A percentile compares a stretch with the other conserved stretches of the same genome.
Evolutionary conservation across 2,113 vertebrate species (phyloP).

Genomic region (Antennarius striatus): DNA sequence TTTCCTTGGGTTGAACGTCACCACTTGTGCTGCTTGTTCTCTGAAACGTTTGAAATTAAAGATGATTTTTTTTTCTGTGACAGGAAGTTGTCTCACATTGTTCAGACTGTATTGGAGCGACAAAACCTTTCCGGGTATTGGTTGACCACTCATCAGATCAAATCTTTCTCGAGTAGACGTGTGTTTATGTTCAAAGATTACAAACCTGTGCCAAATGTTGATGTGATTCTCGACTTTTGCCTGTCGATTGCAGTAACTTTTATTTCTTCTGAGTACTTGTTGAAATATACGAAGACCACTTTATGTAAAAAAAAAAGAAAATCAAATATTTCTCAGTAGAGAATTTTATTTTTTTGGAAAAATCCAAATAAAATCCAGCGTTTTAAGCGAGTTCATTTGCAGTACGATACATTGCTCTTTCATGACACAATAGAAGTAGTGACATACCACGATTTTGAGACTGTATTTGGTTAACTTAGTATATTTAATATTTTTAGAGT

Average conservation of each 20-base stretch:
- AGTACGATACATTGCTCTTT: too few relatives aligned
- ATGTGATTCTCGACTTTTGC: slow-evolving; percentile 39
- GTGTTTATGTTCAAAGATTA: slow-evolving; percentile 22
- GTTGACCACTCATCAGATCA: slow-evolving; percentile 29
- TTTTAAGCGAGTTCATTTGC: too few relatives aligned
- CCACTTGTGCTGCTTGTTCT: too few relatives aligned
- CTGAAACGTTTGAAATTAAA: too few relatives aligned
- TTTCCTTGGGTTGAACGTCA: too few relatives aligned
- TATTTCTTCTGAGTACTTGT: background rate
- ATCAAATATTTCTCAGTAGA: background rate
- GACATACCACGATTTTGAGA: too few relatives aligned
- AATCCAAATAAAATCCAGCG: background rate
- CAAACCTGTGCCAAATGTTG: slow-evolving; percentile 47
- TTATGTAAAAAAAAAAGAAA: slow-evolving; percentile 9
- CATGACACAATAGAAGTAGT: too few relatives aligned
- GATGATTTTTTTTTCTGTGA: too few relatives aligned
- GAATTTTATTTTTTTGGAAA: slow-evolving; percentile 9
- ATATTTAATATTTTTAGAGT: too few relatives aligned
- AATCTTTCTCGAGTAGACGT: background rate
- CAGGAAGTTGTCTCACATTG: too few relatives aligned
- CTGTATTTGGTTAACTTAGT: too few relatives aligned
- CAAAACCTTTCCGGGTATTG: background rate
- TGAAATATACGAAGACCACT: background rate
- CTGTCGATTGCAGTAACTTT: slow-evolving; percentile 11
- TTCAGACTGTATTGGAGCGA: too few relatives aligned